A percentile compares a stretch with the other conserved stretches of the same genome.
Conservation (phyloP, 2,888 invertebrate genomes). For the Cepaea hortensis region DNA sequence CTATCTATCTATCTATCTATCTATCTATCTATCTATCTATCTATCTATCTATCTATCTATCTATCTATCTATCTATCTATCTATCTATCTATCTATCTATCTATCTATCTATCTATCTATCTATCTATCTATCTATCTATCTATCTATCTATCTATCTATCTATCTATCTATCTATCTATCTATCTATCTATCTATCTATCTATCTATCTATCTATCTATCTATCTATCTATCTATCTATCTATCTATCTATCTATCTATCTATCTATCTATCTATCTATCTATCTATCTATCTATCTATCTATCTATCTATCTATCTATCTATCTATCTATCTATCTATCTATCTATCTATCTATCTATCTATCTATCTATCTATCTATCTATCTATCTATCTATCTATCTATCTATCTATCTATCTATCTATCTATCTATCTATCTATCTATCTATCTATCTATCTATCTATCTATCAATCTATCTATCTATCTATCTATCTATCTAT, state of each 20-base stretch:
- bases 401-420: slow-evolving; percentile 1
- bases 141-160: not conserved
- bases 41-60: not conserved
- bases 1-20: slow-evolving; percentile 19
- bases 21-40: slow-evolving; percentile 19
- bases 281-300: not conserved
- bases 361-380: no score
- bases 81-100: no score
- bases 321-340: not conserved
- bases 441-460: not conserved
- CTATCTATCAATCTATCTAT: no score
- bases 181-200: slow-evolving; percentile 1
- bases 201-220: no score
- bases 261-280: no score
- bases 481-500: no score
- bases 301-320: slow-evolving; percentile 3
- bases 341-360: slow-evolving; percentile 2
- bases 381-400: not conserved
- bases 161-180: slow-evolving; percentile 17
- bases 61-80: no score
- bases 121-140: no score
- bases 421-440: slow-evolving; percentile 1
- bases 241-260: no score
- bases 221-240: no score
- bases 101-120: no score